These are phyloP conservation scores for Bambusicola thoracicus DNA, from an alignment of 2,113 vertebrate species.

Conservation along the genomic window DNA sequence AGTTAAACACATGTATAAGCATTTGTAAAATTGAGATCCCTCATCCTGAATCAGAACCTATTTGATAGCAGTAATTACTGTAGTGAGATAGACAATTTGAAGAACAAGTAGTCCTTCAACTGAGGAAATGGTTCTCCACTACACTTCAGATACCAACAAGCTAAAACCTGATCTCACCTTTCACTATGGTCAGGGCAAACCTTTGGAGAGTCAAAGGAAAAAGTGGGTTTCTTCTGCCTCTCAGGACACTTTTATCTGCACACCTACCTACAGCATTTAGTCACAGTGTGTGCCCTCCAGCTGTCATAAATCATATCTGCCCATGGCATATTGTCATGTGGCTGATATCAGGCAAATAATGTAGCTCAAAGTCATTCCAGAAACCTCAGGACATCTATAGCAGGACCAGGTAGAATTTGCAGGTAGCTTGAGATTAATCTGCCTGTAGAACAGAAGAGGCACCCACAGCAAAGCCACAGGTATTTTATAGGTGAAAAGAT, in stretches of 20 bases:
- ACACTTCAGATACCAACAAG: not conserved
- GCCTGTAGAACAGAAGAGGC: not conserved
- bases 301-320: not conserved
- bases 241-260: not conserved
- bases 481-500: not conserved
- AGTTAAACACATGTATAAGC: conserved; percentile 36
- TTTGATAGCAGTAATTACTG: not conserved
- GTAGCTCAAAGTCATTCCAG: not conserved
- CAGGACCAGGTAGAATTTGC: not conserved
- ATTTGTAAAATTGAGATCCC: not conserved
- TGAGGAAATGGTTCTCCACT: not conserved
- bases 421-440: not conserved
- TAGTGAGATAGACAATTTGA: not conserved
- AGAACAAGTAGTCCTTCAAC: not conserved
- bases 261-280: not conserved
- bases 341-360: not conserved
- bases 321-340: accelerated
- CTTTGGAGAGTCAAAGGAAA: not conserved
- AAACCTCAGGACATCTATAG: not conserved
- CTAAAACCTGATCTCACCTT: not conserved
- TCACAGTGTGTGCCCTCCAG: accelerated
- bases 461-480: not conserved
- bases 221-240: not conserved
- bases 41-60: conserved; percentile 1
- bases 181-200: accelerated